Conservation (phyloP, 2,888 invertebrate genomes). For the Elegia similella region DNA sequence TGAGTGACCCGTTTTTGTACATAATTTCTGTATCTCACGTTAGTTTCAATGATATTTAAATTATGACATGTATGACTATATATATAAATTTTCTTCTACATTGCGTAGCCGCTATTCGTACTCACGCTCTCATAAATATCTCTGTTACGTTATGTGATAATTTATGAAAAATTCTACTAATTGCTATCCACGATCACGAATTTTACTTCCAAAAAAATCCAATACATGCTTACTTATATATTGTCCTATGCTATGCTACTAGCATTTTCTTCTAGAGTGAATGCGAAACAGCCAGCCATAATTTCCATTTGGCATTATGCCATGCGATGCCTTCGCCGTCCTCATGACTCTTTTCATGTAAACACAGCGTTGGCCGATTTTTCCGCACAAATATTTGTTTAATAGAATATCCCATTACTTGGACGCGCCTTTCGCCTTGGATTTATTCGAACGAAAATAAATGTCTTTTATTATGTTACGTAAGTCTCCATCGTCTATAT, state of each 20-base stretch:
- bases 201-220: too few relatives aligned
- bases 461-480: not conserved
- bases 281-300: constrained; percentile 37
- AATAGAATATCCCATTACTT: constrained; percentile 11
- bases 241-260: not conserved
- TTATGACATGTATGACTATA: too few relatives aligned
- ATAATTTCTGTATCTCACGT: too few relatives aligned
- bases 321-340: constrained; percentile 33
- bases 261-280: not conserved
- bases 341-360: not conserved
- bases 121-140: too few relatives aligned
- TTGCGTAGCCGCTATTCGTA: too few relatives aligned
- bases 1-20: too few relatives aligned
- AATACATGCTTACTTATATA: not conserved
- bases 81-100: too few relatives aligned
- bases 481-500: too few relatives aligned
- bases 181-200: too few relatives aligned
- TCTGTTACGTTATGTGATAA: too few relatives aligned
- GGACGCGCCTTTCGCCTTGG: not conserved
- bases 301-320: constrained; percentile 46
- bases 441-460: not conserved
- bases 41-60: too few relatives aligned
- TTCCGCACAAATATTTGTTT: constrained; percentile 5
- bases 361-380: not conserved
- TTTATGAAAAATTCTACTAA: too few relatives aligned